These are phyloP conservation scores for Apotomis capreana DNA, from an alignment of 2,888 invertebrate species.

Conservation along the genomic window DNA sequence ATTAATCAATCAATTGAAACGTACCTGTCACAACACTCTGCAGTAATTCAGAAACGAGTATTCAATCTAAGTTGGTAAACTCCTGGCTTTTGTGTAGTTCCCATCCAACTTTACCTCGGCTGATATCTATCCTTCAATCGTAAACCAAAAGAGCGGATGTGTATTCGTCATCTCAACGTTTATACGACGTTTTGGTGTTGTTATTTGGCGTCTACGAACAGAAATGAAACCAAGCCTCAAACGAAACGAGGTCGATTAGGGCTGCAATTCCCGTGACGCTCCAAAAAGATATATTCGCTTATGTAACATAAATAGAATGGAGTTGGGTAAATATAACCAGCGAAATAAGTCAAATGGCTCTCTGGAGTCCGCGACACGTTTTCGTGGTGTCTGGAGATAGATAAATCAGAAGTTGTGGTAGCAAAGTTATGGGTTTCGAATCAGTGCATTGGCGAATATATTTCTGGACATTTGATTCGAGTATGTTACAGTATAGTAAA, in stretches of 20 bases:
- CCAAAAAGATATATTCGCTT: slow-evolving; percentile 38
- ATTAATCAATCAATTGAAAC: slow-evolving; percentile 40
- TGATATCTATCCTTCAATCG: slow-evolving; percentile 35
- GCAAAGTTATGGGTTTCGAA: slow-evolving; percentile 3
- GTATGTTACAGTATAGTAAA: no score
- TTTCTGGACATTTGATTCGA: not conserved
- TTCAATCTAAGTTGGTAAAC: slow-evolving; percentile 50
- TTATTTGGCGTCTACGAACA: slow-evolving; percentile 1
- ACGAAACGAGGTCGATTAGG: slow-evolving; percentile 41
- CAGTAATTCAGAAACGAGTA: slow-evolving; percentile 43
- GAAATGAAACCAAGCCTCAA: slow-evolving; percentile 42
- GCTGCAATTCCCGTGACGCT: slow-evolving; percentile 40
- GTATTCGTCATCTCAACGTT: not conserved
- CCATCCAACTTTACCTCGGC: slow-evolving; percentile 35
- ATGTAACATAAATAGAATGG: slow-evolving; percentile 40
- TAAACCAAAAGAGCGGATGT: slow-evolving; percentile 15
- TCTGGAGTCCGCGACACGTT: slow-evolving; percentile 30
- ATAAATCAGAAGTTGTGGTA: slow-evolving; percentile 16
- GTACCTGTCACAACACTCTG: slow-evolving; percentile 34
- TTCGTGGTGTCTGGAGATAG: slow-evolving; percentile 11
- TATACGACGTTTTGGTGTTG: slow-evolving; percentile 9
- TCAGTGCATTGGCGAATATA: not conserved
- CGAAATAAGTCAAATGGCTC: slow-evolving; percentile 41
- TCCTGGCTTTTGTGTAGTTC: slow-evolving; percentile 42
- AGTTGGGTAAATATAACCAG: slow-evolving; percentile 35